Conservation (phyloP, 64 coral and sea anemone genomes). For the Pocillopora damicornis region DNA sequence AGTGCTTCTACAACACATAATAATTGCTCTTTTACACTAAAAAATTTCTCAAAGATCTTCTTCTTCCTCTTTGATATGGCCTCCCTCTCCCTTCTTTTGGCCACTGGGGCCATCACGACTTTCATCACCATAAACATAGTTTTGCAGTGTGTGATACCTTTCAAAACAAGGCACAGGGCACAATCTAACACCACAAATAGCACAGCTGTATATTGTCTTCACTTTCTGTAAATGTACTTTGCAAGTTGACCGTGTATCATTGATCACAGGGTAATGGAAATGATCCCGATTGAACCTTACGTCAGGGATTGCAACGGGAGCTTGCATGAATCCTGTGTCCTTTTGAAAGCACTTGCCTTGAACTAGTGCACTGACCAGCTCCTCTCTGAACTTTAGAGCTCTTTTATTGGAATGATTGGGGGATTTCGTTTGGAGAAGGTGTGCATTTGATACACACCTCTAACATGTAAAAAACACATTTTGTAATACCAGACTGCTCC, state of each 20-base stretch:
- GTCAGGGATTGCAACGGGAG: conserved; percentile 14
- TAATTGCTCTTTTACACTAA: background rate
- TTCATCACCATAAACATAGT: conserved; percentile 34
- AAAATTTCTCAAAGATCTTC: conserved; percentile 13
- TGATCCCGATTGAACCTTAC: conserved; percentile 25
- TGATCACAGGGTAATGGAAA: conserved; percentile 18
- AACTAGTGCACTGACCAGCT: background rate
- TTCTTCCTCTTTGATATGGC: conserved; percentile 19
- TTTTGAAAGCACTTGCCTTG: background rate
- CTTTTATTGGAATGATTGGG: background rate
- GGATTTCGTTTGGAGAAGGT: conserved; percentile 3
- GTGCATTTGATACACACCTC: conserved; percentile 38
- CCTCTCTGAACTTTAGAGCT: background rate
- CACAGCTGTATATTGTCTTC: conserved; percentile 36
- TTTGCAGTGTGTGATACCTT: conserved; percentile 22
- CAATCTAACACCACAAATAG: conserved; percentile 41
- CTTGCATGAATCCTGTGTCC: background rate
- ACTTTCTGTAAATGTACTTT: conserved; percentile 33
- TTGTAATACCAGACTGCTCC: conserved; percentile 17
- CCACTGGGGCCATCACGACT: background rate
- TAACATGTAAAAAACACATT: background rate
- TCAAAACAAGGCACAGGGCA: conserved; percentile 35
- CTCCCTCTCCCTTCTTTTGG: conserved; percentile 29
- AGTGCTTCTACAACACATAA: background rate
- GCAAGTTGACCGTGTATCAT: conserved; percentile 22